Evolutionary conservation across 2,888 invertebrate genomes (phyloP).

Genomic region (Eupithecia dodoneata): DNA sequence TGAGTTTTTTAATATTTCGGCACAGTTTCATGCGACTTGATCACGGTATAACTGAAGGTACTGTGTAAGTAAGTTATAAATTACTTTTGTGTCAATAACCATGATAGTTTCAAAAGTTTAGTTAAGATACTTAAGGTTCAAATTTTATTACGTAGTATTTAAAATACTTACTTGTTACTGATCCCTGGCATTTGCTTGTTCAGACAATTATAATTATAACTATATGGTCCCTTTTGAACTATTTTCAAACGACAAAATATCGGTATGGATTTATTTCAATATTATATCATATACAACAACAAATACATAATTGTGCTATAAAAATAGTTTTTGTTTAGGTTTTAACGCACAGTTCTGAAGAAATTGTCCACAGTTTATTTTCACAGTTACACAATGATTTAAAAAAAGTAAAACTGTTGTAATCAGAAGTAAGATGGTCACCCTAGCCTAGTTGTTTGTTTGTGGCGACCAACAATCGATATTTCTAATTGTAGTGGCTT

Average conservation of each 20-base stretch:
- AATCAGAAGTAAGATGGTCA: conserved; percentile 21
- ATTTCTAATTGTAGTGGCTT: conserved; percentile 58
- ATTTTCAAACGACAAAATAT: neutral
- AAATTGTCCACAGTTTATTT: neutral
- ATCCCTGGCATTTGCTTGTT: neutral
- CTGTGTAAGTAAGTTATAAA: no score
- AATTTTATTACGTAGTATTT: neutral
- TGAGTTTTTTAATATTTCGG: no score
- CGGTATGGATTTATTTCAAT: no score
- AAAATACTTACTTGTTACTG: no score
- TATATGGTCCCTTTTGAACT: neutral
- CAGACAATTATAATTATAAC: no score
- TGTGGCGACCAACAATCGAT: conserved; percentile 50
- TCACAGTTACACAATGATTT: neutral
- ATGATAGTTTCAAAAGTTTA: no score
- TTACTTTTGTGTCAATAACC: no score
- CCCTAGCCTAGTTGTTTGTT: conserved; percentile 55
- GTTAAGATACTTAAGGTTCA: neutral
- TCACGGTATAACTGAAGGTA: no score
- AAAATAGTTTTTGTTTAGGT: neutral
- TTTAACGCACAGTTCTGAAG: neutral
- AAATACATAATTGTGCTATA: neutral
- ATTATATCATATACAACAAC: no score
- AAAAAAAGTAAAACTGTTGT: neutral
- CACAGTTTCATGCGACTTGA: no score